phyloP scores from a whole-genome alignment of 2,797 vertebrate genomes.

The Cichlasoma orientale region DNA sequence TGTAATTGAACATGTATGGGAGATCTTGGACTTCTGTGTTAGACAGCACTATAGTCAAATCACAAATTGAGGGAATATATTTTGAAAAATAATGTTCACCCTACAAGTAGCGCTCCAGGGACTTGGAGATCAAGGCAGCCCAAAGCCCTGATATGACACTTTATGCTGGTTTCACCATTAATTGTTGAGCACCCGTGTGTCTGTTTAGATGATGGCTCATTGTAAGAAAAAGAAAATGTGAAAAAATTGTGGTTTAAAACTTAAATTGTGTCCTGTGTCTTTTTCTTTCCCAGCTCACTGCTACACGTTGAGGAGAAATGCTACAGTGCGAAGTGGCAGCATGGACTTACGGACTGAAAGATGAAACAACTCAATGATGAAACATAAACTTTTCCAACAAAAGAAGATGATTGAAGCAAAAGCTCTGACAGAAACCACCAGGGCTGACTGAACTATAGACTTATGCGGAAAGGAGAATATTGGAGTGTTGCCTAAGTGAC shows the following conservation, averaged over 20 bases:
- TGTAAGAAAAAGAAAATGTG: not conserved
- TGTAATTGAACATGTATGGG: not conserved
- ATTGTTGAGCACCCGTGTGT: not conserved
- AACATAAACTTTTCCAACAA: slow-evolving; percentile 68
- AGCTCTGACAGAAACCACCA: slow-evolving; percentile 59
- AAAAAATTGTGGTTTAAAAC: not conserved
- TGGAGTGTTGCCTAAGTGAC: slow-evolving; percentile 60
- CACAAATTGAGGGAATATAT: not conserved
- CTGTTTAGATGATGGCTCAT: not conserved
- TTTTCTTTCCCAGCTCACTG: slow-evolving; percentile 51
- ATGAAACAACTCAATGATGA: slow-evolving; percentile 71
- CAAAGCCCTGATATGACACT: not conserved
- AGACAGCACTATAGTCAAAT: accelerated
- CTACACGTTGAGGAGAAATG: slow-evolving; percentile 61
- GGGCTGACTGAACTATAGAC: slow-evolving; percentile 69
- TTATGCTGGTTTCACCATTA: not conserved
- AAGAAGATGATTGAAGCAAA: slow-evolving; percentile 64
- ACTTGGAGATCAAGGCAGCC: not conserved
- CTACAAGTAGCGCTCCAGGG: not conserved
- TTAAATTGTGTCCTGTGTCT: not conserved
- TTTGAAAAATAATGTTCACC: no score
- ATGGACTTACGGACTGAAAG: slow-evolving; percentile 72
- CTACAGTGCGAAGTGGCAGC: slow-evolving; percentile 68
- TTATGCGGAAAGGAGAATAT: slow-evolving; percentile 55
- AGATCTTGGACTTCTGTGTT: not conserved